These are phyloP conservation scores for Megaceryle torquata DNA, from an alignment of 2,113 vertebrate species.

Conservation along the genomic window DNA sequence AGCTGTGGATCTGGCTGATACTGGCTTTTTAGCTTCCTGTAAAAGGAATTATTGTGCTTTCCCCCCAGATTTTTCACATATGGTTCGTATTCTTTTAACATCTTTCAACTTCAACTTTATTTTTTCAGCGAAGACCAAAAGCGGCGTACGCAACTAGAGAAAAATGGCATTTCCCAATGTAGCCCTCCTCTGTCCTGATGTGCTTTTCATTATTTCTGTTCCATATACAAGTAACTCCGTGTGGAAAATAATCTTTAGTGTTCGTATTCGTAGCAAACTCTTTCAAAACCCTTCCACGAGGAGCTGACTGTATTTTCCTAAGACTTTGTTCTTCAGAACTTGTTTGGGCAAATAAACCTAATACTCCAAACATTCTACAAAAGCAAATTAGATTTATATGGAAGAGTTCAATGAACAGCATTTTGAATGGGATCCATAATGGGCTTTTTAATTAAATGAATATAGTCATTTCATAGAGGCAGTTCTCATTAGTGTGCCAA, in stretches of 20 bases:
- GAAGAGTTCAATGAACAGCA: conserved; percentile 64
- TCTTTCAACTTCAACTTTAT: not conserved
- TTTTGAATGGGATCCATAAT: conserved; percentile 72
- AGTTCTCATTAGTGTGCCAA: conserved; percentile 71
- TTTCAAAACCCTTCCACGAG: not conserved
- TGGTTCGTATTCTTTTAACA: not conserved
- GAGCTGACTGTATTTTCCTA: not conserved
- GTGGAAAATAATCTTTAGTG: not conserved
- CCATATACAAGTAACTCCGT: fast-evolving
- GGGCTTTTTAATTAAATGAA: conserved; percentile 80
- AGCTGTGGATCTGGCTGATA: not conserved
- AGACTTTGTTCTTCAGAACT: conserved; percentile 48
- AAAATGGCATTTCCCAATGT: not conserved
- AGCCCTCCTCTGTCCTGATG: not conserved
- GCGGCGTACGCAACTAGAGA: not conserved
- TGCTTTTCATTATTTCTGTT: fast-evolving
- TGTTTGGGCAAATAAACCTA: conserved; percentile 59
- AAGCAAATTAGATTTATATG: conserved; percentile 72
- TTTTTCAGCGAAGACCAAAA: not conserved
- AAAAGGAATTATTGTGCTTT: not conserved
- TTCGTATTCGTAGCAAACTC: not conserved
- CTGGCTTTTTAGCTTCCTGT: not conserved
- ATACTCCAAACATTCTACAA: conserved; percentile 38
- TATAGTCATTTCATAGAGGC: conserved; percentile 71
- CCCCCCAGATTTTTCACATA: not conserved